These are phyloP conservation scores for Bombyx mori DNA, from an alignment of 1,140 invertebrate species.

Conservation along the genomic window DNA sequence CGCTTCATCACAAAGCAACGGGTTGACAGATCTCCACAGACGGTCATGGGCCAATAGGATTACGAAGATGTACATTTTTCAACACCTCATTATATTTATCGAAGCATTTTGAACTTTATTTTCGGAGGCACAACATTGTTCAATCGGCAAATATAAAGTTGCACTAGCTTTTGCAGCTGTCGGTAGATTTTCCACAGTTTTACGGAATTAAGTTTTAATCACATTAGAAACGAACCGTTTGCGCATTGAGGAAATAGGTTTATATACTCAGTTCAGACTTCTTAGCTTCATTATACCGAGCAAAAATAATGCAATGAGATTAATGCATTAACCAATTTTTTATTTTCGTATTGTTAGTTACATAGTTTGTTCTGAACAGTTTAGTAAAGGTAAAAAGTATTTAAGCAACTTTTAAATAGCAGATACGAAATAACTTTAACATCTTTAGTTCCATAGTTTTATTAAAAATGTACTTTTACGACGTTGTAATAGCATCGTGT, in stretches of 20 bases:
- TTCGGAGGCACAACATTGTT: constrained; percentile 14
- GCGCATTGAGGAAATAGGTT: constrained; percentile 6
- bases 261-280: not conserved
- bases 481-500: no score
- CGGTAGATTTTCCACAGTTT: constrained; percentile 31
- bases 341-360: no score
- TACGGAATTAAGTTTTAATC: constrained; percentile 47
- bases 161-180: constrained; percentile 35
- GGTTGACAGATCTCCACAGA: constrained; percentile 64
- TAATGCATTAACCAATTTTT: no score
- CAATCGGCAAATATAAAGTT: constrained; percentile 23
- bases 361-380: no score
- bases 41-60: constrained; percentile 51
- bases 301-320: no score
- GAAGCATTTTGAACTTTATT: constrained; percentile 28
- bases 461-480: no score
- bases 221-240: constrained; percentile 27
- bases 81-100: constrained; percentile 20
- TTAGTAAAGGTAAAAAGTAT: no score
- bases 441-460: no score
- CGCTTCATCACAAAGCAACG: constrained; percentile 64
- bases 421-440: no score
- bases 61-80: constrained; percentile 47
- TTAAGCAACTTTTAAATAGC: no score
- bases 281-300: no score